Base-by-base conservation (phyloP, 2,797 vertebrate species). In the Argentina silus region DNA sequence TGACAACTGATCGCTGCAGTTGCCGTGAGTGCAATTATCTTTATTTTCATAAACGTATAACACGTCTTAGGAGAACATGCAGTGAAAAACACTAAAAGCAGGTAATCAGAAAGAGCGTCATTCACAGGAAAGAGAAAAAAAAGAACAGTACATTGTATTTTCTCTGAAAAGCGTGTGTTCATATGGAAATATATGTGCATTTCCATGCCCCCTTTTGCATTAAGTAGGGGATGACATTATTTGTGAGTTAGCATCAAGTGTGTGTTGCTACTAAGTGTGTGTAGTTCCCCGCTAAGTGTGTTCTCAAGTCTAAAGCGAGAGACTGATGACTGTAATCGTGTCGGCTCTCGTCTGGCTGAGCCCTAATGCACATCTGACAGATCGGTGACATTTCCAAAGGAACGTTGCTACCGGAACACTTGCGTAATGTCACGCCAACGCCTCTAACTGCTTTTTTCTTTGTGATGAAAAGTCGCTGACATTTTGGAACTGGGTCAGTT, bases 301-400 rank as follows among this genome's bases (percentile, higher is more conserved):
- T 77, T 80, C 60, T 71, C 48, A 70, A 68, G 75, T 73, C 79
- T 78, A 51, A 65, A 63, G 48, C 48, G 77, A 87, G 83, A 83
- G 74, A 78, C 87, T 87, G 87, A 89, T 87, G 81, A 84, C 86
- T 85, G 82, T 88, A 90, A 88, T 90, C 87, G 87, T 82, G 71
- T 61, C 0, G 65, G n/a, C 74, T 76, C 78, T 80, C 82, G 82
- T 85, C 80, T 68, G n/a, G 80, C 85, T 85, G 81, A 79, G 73
- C 44, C 48, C 82, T 80, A 79, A 78, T 80, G 86, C 70, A 81
- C 73, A 1, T 36, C 27, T 36, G 1, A 36, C 27, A 36, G n/a
- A 71, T 75, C 69, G 9, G 70, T 88, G 88, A 87, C 87, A 88
- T 90, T 89, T 90, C 67, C 73, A 80, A 87, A 86, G 81, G 85